Evolutionary conservation across 2,113 vertebrate species (phyloP).

Genomic region (Chaenogobius annularis): DNA sequence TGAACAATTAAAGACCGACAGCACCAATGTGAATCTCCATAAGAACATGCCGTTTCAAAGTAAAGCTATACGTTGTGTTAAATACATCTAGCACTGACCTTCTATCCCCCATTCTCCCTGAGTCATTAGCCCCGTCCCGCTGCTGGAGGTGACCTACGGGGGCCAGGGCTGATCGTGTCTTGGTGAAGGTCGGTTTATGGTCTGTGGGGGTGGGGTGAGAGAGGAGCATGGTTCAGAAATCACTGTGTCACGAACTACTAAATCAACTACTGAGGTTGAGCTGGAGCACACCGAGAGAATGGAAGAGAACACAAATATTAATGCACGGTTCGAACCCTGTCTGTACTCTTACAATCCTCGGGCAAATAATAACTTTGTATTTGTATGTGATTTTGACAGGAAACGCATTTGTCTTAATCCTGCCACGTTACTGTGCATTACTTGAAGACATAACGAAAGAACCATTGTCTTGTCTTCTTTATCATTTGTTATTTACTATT

Average conservation of each 20-base stretch:
- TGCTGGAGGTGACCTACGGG: constrained; percentile 38
- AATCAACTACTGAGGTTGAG: background rate
- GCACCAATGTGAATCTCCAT: background rate
- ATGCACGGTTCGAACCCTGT: background rate
- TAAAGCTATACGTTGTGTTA: background rate
- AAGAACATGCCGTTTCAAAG: background rate
- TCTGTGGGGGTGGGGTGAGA: constrained; percentile 12
- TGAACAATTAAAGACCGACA: background rate
- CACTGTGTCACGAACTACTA: background rate
- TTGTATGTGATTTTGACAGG: background rate
- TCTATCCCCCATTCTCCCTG: background rate
- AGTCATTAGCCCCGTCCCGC: constrained; percentile 20
- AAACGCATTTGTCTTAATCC: background rate
- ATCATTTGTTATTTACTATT: too few species aligned
- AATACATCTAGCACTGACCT: background rate
- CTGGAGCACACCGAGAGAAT: background rate
- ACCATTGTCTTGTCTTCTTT: too few species aligned
- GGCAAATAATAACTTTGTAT: background rate
- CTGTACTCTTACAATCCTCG: background rate
- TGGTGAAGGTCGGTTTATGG: constrained; percentile 51
- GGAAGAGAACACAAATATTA: background rate
- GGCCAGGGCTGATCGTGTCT: constrained; percentile 38
- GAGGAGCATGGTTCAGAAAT: constrained; percentile 8
- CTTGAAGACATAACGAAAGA: too few species aligned
- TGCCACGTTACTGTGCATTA: too few species aligned